Percentiles rank a stretch among this genome's conserved stretches.
phyloP scores from a whole-genome alignment of 92 coral and sea anemone species.

The Scolanthus callimorphus region DNA sequence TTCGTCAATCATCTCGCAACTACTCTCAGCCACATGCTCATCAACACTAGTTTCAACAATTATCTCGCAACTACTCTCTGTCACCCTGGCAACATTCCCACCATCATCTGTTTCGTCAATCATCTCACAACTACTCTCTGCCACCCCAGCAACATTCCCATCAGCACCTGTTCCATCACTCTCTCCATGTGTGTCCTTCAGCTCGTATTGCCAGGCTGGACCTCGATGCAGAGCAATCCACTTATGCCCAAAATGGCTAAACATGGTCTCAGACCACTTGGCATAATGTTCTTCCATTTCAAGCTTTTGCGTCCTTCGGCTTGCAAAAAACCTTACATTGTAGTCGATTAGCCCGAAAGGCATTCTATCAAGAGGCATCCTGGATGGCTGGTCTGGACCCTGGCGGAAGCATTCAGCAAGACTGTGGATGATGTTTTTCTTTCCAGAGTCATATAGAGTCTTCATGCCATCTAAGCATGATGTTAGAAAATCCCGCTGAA shows the following conservation, averaged over 20 bases:
- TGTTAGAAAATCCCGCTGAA: conserved; percentile 23
- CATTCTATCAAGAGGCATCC: conserved; percentile 15
- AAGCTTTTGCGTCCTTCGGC: conserved; percentile 11
- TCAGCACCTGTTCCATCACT: neutral
- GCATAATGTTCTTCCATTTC: conserved; percentile 35
- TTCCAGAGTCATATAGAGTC: conserved; percentile 14
- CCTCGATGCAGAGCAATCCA: conserved; percentile 51
- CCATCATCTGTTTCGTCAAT: neutral
- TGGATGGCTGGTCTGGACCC: neutral
- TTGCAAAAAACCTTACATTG: conserved; percentile 32
- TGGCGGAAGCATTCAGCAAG: neutral
- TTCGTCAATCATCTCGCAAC: too few species aligned
- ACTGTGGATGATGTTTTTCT: conserved; percentile 27
- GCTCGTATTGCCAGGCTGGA: conserved; percentile 62
- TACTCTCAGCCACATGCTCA: neutral
- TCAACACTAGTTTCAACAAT: conserved; percentile 1
- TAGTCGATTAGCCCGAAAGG: conserved; percentile 22
- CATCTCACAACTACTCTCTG: conserved; percentile 1
- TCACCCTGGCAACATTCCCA: neutral
- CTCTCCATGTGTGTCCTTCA: too few species aligned
- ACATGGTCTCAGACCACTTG: conserved; percentile 46
- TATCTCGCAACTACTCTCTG: too few species aligned
- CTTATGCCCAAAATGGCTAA: conserved; percentile 57
- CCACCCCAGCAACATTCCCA: neutral
- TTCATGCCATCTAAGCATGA: conserved; percentile 35